phyloP scores from a whole-genome alignment of 1,140 invertebrate genomes.

The Drosophila seguyi region DNA sequence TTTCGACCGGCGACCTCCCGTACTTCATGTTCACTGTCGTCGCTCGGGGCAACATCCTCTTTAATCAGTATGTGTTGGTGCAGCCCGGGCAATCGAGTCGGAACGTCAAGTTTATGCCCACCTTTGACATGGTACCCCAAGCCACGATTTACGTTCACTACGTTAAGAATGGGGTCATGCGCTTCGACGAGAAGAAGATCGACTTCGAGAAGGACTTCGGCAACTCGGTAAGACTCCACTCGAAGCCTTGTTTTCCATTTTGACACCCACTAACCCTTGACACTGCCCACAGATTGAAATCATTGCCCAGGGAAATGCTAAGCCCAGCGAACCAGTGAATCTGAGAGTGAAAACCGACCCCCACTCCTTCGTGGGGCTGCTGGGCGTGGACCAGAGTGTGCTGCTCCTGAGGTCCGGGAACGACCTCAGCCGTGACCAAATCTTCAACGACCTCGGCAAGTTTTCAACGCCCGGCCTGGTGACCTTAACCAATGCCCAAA shows the following conservation, averaged over 20 bases:
- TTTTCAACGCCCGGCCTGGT: slow-evolving; percentile 66
- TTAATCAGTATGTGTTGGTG: slow-evolving; percentile 88
- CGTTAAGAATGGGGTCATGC: slow-evolving; percentile 89
- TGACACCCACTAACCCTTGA: slow-evolving; percentile 68
- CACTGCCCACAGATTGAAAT: slow-evolving; percentile 63
- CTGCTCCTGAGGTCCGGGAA: slow-evolving; percentile 89
- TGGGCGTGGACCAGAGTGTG: slow-evolving; percentile 95
- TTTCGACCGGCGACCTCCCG: slow-evolving; percentile 91
- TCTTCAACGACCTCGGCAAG: slow-evolving; percentile 78
- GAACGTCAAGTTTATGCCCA: slow-evolving; percentile 88
- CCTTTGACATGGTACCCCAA: slow-evolving; percentile 92
- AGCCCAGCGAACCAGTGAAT: slow-evolving; percentile 91
- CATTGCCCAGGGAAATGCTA: slow-evolving; percentile 85
- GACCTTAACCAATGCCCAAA: slow-evolving; percentile 73
- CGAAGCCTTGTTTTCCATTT: slow-evolving; percentile 86
- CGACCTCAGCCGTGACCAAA: slow-evolving; percentile 85
- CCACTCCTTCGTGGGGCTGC: slow-evolving; percentile 93
- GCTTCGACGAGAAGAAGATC: slow-evolving; percentile 92
- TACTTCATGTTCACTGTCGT: slow-evolving; percentile 93
- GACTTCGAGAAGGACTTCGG: slow-evolving; percentile 91
- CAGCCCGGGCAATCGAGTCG: slow-evolving; percentile 48
- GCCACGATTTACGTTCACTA: slow-evolving; percentile 92
- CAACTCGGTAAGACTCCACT: slow-evolving; percentile 89
- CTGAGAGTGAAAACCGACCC: slow-evolving; percentile 91
- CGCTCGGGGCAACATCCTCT: slow-evolving; percentile 93